phyloP scores from a whole-genome alignment of 30 jellyfish, hydroid and myxozoan species.

The Pelagia noctiluca region DNA sequence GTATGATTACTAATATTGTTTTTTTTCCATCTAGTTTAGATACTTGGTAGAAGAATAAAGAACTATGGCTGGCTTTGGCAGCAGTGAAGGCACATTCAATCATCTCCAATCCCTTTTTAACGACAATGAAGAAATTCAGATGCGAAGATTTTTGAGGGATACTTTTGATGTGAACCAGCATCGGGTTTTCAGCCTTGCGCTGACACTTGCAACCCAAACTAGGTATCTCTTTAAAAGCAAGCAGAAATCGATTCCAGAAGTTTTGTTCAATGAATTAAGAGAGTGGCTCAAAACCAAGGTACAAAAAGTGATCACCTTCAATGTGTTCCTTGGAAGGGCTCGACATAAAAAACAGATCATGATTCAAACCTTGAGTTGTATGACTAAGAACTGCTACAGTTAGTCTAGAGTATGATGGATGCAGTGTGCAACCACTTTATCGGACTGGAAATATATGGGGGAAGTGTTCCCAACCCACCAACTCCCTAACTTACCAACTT shows the following conservation, averaged over 20 bases:
- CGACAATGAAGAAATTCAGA: conserved; percentile 19
- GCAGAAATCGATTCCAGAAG: conserved; percentile 49
- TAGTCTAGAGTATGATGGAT: no score
- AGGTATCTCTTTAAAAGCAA: neutral
- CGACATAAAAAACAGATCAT: no score
- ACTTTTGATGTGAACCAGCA: conserved; percentile 2
- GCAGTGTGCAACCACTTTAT: no score
- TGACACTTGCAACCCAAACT: conserved; percentile 35
- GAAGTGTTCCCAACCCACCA: no score
- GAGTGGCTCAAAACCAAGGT: conserved; percentile 58
- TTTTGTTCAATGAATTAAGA: conserved; percentile 27
- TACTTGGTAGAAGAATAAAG: no score
- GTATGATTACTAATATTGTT: no score
- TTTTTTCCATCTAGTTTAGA: no score
- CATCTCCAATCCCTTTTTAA: neutral
- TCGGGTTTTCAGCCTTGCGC: conserved; percentile 33
- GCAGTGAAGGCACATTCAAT: neutral
- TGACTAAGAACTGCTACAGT: no score
- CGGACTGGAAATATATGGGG: no score
- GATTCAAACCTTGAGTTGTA: no score
- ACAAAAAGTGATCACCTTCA: neutral
- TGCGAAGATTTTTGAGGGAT: neutral
- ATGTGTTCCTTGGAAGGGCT: no score
- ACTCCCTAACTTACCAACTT: no score
- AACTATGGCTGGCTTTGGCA: neutral